Evolutionary conservation across 2,888 invertebrate species (phyloP).

Genomic region (Hermodice carunculata): DNA sequence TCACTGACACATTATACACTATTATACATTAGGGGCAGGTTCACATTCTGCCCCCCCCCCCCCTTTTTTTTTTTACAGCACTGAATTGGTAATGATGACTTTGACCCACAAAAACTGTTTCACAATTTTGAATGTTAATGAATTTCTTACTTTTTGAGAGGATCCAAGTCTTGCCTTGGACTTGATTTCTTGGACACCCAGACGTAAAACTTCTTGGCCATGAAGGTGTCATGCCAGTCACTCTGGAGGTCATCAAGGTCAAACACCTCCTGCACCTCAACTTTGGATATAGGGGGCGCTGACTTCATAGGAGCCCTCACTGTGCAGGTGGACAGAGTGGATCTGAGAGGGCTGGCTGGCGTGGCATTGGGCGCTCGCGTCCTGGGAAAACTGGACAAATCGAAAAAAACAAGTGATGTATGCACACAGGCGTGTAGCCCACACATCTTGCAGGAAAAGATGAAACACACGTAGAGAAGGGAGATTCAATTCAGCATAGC

Average conservation of each 20-base stretch:
- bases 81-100: too few relatives aligned
- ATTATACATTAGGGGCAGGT: too few relatives aligned
- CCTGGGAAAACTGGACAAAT: slow-evolving; percentile 6
- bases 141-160: too few relatives aligned
- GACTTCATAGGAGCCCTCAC: neutral
- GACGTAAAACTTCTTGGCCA: slow-evolving; percentile 56
- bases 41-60: too few relatives aligned
- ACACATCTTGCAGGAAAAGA: too few relatives aligned
- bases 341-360: slow-evolving; percentile 8
- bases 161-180: too few relatives aligned
- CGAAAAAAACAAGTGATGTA: neutral
- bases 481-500: too few relatives aligned
- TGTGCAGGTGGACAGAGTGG: neutral
- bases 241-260: slow-evolving; percentile 55
- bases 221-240: slow-evolving; percentile 60
- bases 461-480: too few relatives aligned
- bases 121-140: neutral
- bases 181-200: slow-evolving; percentile 56
- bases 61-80: neutral
- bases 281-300: neutral
- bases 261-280: slow-evolving; percentile 63
- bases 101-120: neutral
- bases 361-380: slow-evolving; percentile 14
- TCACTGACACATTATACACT: too few relatives aligned
- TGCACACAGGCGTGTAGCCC: neutral